Evolutionary conservation across 2,888 invertebrate species (phyloP).

Genomic region (Colostygia pectinataria): DNA sequence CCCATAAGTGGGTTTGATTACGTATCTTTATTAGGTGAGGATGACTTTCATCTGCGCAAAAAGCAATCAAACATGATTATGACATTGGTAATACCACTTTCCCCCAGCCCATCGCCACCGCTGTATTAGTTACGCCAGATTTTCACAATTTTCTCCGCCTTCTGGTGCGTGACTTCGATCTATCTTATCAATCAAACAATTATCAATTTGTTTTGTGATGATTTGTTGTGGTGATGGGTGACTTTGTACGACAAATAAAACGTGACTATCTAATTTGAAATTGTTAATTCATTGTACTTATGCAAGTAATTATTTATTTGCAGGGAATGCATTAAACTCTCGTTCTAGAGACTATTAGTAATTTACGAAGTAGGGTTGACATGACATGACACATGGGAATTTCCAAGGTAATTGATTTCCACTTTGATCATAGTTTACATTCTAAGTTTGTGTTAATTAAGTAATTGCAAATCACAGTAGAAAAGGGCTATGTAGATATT

Average conservation of each 20-base stretch:
- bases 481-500: too few relatives aligned
- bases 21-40: conserved; percentile 34
- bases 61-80: conserved; percentile 40
- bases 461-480: too few relatives aligned
- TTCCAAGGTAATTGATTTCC: conserved; percentile 6
- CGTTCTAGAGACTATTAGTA: conserved; percentile 4
- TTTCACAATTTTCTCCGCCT: conserved; percentile 65
- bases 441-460: too few relatives aligned
- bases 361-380: conserved; percentile 10
- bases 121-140: conserved; percentile 64
- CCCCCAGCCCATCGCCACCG: conserved; percentile 46
- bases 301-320: too few relatives aligned
- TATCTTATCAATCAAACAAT: conserved; percentile 44
- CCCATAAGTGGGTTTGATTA: conserved; percentile 11
- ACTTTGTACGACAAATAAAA: conserved; percentile 6
- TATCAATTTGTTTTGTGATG: too few relatives aligned
- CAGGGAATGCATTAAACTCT: neutral
- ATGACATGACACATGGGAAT: conserved; percentile 10
- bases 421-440: too few relatives aligned
- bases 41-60: conserved; percentile 42
- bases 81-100: conserved; percentile 47
- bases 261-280: neutral
- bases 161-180: conserved; percentile 58
- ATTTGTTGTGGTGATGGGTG: conserved; percentile 4
- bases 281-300: neutral